These are phyloP conservation scores for Eurystomus gularis DNA, from an alignment of 2,113 vertebrate species.

Conservation along the genomic window DNA sequence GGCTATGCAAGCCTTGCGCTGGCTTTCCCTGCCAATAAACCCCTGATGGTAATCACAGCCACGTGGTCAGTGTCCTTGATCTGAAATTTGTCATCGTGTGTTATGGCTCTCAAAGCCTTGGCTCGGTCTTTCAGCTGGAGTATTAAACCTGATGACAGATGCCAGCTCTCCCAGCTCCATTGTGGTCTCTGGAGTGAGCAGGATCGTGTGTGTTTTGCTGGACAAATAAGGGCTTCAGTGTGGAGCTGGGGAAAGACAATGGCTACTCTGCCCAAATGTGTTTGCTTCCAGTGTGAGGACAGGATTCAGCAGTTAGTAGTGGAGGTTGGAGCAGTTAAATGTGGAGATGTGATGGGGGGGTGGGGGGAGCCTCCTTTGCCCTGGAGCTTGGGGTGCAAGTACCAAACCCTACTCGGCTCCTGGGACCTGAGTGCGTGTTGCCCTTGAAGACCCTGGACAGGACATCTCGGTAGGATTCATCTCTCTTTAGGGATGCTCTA, in stretches of 20 bases:
- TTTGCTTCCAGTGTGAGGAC: background rate
- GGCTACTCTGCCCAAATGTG: background rate
- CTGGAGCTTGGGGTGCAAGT: background rate
- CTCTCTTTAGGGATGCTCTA: background rate
- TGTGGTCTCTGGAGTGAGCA: background rate
- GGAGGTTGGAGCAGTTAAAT: background rate
- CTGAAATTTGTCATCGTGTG: background rate
- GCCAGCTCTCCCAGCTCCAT: background rate
- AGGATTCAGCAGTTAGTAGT: accelerated
- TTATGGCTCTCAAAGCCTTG: background rate
- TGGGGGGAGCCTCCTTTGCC: accelerated
- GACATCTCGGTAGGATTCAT: background rate
- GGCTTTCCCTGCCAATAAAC: background rate
- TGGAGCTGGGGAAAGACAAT: background rate
- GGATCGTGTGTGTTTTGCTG: accelerated
- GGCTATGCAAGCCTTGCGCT: accelerated
- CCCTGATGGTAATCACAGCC: background rate
- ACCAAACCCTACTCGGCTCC: background rate
- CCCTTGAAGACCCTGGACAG: background rate
- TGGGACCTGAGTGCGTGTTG: accelerated
- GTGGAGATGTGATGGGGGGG: accelerated
- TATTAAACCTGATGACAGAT: background rate
- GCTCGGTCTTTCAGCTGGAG: background rate
- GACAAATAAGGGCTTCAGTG: background rate
- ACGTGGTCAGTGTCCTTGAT: background rate